Evolutionary conservation across 1,140 invertebrate genomes (phyloP), one percentile per base, ranked within the genome.

Genomic region (Drosophila melanica): DNA sequence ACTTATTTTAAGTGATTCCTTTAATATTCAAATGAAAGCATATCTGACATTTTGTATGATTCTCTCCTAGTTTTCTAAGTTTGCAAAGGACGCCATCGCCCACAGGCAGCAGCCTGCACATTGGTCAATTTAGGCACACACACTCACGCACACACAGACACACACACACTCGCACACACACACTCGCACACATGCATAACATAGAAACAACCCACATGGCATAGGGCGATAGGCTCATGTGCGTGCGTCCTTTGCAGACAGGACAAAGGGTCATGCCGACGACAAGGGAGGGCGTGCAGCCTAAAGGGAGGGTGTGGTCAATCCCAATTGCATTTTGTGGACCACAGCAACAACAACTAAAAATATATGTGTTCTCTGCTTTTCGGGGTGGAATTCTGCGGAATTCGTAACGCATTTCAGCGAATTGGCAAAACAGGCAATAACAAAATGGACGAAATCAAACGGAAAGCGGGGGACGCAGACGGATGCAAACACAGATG

Each of bases 51-150:
- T 35, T 35, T 35, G 2, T 30, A 1, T n/a, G 5, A 42, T 2
- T 27, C 7, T 18, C 4, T 18, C 1, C 1, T 14, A 14, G 41
- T 16, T 54, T 39, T 12, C 41, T 35, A 9, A 20, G 33, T 4
- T 9, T 12, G 16, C 44, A 27, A 20, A 8, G 16, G 69, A 62
- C 71, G 66, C 71, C 71, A 74, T 74, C 66, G 76, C 72, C 75
- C 62, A 50, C 66, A 59, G 14, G n/a, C 64, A 44, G 70, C 69
- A 82, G 68, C 54, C 66, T 72, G 80, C 80, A 79, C 79, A 82
- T 82, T 82, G 79, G 79, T 82, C 79, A 79, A 77, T 73, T 37
- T 23, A 33, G 30, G 12, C 55, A 33, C 18, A 53, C 60, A 65
- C 45, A 67, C 62, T 27, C 27, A 27, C 27, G 6, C 27, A 7